Conservation (phyloP, 2,797 vertebrate species). For the Etheostoma perlongum region DNA sequence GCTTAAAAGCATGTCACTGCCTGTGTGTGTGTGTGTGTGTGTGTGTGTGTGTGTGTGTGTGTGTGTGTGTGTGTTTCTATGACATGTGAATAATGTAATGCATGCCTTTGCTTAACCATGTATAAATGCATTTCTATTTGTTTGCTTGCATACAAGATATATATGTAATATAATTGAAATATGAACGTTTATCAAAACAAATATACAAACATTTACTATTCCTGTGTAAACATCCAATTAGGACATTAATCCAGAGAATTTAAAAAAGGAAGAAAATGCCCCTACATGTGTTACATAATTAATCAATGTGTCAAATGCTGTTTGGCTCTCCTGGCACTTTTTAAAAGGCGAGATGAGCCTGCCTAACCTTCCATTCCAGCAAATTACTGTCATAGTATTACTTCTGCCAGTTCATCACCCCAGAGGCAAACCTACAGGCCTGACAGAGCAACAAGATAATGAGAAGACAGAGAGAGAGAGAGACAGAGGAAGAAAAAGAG, state of each 20-base stretch:
- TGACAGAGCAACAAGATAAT: constrained; percentile 70
- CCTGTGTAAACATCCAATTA: constrained; percentile 24
- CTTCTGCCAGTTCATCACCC: constrained; percentile 66
- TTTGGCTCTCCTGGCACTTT: constrained; percentile 48
- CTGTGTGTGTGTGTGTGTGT: constrained; percentile 35
- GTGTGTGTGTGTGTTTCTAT: constrained; percentile 47
- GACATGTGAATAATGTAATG: constrained; percentile 30
- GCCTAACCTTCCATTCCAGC: constrained; percentile 68
- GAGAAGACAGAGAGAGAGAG: constrained; percentile 45
- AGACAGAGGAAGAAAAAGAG: constrained; percentile 24
- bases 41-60: constrained; percentile 45
- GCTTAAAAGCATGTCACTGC: constrained; percentile 76
- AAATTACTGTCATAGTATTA: constrained; percentile 71
- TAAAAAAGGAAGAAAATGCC: not conserved
- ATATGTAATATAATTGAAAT: too few species aligned
- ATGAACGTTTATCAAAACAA: too few species aligned
- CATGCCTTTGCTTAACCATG: not conserved
- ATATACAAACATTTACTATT: not conserved
- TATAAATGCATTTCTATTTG: not conserved
- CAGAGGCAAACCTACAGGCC: constrained; percentile 64
- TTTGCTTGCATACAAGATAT: constrained; percentile 3
- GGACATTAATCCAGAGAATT: not conserved
- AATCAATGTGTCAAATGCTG: constrained; percentile 34
- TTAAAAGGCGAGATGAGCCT: constrained; percentile 54
- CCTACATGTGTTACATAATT: constrained; percentile 35